These are phyloP conservation scores for Benthosema pterotum DNA, from an alignment of 2,797 vertebrate species.

Conservation along the genomic window DNA sequence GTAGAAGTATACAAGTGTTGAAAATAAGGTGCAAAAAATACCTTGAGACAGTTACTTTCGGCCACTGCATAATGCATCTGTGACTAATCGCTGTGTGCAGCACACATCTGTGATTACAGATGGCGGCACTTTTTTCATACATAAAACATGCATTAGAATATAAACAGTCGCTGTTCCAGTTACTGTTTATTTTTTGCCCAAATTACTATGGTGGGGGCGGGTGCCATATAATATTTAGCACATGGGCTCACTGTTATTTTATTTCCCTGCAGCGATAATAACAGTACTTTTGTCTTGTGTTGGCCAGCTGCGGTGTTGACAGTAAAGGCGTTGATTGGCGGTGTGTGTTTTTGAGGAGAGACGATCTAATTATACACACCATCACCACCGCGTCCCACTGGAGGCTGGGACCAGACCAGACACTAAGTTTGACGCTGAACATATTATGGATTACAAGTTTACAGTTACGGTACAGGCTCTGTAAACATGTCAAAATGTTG, in stretches of 20 bases:
- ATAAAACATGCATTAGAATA: constrained; percentile 30
- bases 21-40: no score
- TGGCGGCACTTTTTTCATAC: constrained; percentile 18
- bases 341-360: constrained; percentile 1
- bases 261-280: constrained; percentile 47
- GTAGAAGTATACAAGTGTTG: no score
- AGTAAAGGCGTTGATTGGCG: constrained; percentile 17
- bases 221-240: constrained; percentile 25
- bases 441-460: background rate
- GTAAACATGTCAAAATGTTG: no score
- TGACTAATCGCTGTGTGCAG: no score
- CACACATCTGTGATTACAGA: constrained; percentile 8
- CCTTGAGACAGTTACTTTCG: no score
- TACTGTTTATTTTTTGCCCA: constrained; percentile 30
- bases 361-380: no score
- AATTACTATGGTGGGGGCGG: constrained; percentile 45
- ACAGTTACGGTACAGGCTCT: no score
- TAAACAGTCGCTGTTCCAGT: constrained; percentile 24
- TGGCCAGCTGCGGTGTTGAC: constrained; percentile 25
- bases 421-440: no score
- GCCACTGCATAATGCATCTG: no score
- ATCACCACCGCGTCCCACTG: no score
- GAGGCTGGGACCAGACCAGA: no score
- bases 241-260: constrained; percentile 51
- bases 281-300: constrained; percentile 32